Evolutionary conservation across 2,888 invertebrate species (phyloP), one percentile per base, ranked within the genome.

Genomic region (Carcina quercana): DNA sequence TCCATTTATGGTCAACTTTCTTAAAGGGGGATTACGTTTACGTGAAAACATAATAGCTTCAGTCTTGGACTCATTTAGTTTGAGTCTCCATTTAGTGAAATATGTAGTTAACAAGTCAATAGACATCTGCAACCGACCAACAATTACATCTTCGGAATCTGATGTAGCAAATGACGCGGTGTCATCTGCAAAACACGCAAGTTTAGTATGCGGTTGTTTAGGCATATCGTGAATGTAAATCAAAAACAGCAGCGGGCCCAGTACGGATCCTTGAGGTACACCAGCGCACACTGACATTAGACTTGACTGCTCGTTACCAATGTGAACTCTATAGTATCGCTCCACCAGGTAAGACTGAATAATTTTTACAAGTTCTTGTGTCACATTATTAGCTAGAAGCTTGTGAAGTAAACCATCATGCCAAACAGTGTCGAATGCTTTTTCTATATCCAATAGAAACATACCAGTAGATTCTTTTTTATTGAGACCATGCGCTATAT

Each of bases 91-190:
- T 22, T 13, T 34, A 1, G 21, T 28, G 15, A 38, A 34, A 14
- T 10, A 38, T 1, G 14, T 24, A 5, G 10, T 11, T 3, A 38
- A 26, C 4, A 29, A 3, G 3, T 35, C 35, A 13, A 38, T 8
- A 1, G 38, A 28, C 10, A 38, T 12, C 15, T 38, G 38, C 2
- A 32, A 22, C 6, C 34, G 15, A 8, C 34, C 32, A 3, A 35
- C 24, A 10, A 38, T 12, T 3, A 38, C 8, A 10, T 35, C 25
- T n/a, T 38, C 38, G 5, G 7, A 13, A 4, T 32, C 32, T 1
- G 38, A 30, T 3, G 35, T 35, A n/a, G n/a, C n/a, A n/a, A n/a
- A n/a, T n/a, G 32, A 38, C 1, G 38, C 38, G 1, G 38, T 38
- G 20, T 38, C 38, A 20, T 38, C 38, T 3, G 38, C 38, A 20